A percentile compares a stretch with the other conserved stretches of the same genome.
These are phyloP conservation scores for Polyodon spathula DNA, from an alignment of 2,113 vertebrate species.

Conservation along the genomic window DNA sequence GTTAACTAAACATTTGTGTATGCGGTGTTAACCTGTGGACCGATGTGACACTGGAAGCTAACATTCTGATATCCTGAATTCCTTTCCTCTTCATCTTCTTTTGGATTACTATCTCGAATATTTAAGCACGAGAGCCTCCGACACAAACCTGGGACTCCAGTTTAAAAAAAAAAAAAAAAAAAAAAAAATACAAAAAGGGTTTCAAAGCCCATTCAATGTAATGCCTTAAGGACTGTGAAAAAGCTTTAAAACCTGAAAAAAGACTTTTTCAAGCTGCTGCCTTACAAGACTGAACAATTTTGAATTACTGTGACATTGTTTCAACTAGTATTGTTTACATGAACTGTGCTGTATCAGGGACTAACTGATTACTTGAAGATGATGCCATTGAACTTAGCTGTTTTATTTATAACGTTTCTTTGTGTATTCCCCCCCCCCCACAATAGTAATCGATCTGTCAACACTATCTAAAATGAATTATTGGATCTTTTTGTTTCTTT, in stretches of 20 bases:
- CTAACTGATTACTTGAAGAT: conserved; percentile 76
- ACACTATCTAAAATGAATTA: no score
- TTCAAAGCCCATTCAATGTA: conserved; percentile 9
- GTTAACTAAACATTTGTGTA: no score
- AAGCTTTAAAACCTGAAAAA: conserved; percentile 2
- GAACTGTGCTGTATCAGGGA: conserved; percentile 66
- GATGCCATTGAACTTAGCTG: conserved; percentile 58
- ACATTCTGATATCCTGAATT: no score
- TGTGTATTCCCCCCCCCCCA: conserved; percentile 21
- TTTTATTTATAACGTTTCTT: conserved; percentile 47
- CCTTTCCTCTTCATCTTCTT: no score
- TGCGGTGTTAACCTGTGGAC: no score
- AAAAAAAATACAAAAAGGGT: not conserved
- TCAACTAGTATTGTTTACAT: conserved; percentile 60
- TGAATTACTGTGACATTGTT: conserved; percentile 46
- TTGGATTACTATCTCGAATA: no score
- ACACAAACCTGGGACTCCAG: not conserved
- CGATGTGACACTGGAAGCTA: no score
- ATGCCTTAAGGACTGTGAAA: conserved; percentile 16
- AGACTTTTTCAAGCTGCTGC: conserved; percentile 58
- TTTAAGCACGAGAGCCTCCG: no score
- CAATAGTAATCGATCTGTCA: no score
- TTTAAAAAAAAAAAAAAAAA: conserved; percentile 10
- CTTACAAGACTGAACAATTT: conserved; percentile 42
- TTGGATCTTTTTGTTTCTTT: no score